Base-by-base conservation (phyloP, 2,888 invertebrate genomes). In the Blomia tropicalis region DNA sequence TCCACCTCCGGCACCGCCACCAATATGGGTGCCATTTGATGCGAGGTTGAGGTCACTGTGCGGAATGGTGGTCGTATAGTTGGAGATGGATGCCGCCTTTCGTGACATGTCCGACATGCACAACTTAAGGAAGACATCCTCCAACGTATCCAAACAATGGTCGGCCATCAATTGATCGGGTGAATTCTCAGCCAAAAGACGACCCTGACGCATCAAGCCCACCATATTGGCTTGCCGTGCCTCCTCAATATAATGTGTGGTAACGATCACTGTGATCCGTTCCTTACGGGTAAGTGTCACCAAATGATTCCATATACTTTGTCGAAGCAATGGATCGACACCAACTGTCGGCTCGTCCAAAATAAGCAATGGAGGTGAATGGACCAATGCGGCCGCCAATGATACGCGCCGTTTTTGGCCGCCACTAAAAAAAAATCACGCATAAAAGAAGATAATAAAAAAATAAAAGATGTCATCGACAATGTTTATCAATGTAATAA, bases 181-280 rank as follows among this genome's bases (percentile, higher is more conserved):
- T 17, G 84, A 85, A 74, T 90, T 86, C 76, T 93, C 92, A 1
- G 92, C 92, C 70, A 93, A 75, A 58, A 93, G 78, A 61, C 85
- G 80, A 0, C 93, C 93, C 72, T 85, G 87, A 66, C 93, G 79
- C 92, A 93, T 93, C 69, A 93, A 77, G 65, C 92, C 93, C 73
- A 93, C 92, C 70, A 67, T 63, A 63, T 70, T 64, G 2, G 70
- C 70, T 63, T 73, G 72, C 19, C 73, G 68, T 25, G 92, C 91
- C 76, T 93, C 92, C 74, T 93, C 92, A 66, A 92, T 91, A 72
- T 93, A 93, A 81, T 93, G 87, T 72, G 92, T 87, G 68, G 92
- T 75, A 59, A 75, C 72, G 44, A 75, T 72, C 31, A 75, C 73
- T 4, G 74, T 75, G 3, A 72, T 73, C 27, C 70, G 66, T 27